Evolutionary conservation across 2,113 vertebrate species (phyloP).

Genomic region (Chroicocephalus ridibundus): DNA sequence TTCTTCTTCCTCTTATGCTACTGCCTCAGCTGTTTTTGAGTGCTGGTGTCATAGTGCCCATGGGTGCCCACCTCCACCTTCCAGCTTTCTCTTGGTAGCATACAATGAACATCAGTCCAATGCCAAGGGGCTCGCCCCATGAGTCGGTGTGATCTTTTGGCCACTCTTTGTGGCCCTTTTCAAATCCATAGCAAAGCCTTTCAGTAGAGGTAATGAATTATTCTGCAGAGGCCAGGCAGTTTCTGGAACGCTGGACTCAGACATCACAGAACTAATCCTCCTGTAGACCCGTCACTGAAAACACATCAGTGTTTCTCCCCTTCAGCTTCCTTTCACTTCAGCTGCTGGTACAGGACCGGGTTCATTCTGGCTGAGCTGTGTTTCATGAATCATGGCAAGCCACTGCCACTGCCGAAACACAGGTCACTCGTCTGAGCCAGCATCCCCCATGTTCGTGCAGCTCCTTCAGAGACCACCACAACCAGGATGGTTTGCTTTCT

Average conservation of each 20-base stretch:
- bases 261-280: conserved; percentile 49
- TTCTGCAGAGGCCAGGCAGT: neutral
- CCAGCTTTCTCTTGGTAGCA: neutral
- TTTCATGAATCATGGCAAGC: neutral
- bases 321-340: neutral
- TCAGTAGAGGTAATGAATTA: conserved; percentile 18
- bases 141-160: neutral
- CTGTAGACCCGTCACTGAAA: neutral
- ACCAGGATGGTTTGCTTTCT: neutral
- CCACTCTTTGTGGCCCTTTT: neutral
- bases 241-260: conserved; percentile 26
- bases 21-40: neutral
- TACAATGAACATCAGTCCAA: neutral
- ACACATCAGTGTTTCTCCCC: neutral
- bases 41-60: neutral
- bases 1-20: neutral
- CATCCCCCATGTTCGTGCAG: fast-evolving
- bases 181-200: conserved; percentile 6
- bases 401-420: neutral
- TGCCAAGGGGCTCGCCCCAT: neutral
- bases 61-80: neutral
- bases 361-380: neutral
- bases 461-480: neutral
- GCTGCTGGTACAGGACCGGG: neutral
- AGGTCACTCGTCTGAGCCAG: neutral